phyloP scores from a whole-genome alignment of 2,888 invertebrate genomes.

The Brenthis ino region DNA sequence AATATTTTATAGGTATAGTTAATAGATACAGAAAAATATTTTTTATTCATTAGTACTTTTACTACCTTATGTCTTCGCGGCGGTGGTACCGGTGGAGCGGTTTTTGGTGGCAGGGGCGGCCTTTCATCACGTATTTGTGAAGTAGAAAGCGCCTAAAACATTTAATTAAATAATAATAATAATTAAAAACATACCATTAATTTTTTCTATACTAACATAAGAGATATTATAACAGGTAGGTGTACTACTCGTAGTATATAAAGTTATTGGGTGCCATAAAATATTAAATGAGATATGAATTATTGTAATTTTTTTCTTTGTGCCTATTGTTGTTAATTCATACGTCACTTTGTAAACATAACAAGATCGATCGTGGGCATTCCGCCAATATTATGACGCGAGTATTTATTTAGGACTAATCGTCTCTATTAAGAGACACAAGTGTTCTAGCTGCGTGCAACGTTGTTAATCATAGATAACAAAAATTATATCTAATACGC shows the following conservation, averaged over 20 bases:
- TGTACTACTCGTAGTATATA: no score
- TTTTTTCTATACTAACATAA: background rate
- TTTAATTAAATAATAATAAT: background rate
- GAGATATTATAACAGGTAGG: no score
- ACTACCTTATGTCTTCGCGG: conserved; percentile 75
- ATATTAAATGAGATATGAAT: background rate
- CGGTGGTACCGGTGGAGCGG: conserved; percentile 73
- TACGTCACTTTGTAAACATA: conserved; percentile 32
- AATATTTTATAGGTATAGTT: background rate
- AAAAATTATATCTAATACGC: background rate
- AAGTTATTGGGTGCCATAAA: no score
- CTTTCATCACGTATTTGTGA: conserved; percentile 69
- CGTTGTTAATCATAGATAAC: conserved; percentile 14
- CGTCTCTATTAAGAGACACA: conserved; percentile 32
- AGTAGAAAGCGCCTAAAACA: conserved; percentile 61
- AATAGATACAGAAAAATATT: background rate
- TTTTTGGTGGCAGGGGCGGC: conserved; percentile 76
- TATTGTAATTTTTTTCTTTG: conserved; percentile 5
- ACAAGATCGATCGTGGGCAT: conserved; percentile 35
- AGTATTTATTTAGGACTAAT: conserved; percentile 41
- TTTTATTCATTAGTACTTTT: background rate
- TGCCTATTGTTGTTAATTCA: conserved; percentile 26
- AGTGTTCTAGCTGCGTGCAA: conserved; percentile 23
- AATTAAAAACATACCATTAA: background rate
- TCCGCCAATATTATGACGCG: conserved; percentile 42